phyloP scores from a whole-genome alignment of 2,888 invertebrate species.

The Dysmachus trigonus region DNA sequence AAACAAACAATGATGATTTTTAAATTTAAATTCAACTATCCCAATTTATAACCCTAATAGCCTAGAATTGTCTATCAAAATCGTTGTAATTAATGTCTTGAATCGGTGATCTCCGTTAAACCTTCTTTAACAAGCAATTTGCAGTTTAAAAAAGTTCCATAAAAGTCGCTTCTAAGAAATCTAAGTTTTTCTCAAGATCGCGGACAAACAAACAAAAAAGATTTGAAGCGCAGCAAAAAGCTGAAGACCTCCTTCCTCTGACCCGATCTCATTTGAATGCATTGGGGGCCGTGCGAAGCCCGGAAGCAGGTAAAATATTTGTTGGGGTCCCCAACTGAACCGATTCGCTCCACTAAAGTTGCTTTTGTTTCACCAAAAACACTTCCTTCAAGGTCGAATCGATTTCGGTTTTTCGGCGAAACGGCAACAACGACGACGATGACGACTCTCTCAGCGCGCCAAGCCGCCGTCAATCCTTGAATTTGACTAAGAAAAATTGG shows the following conservation, averaged over 20 bases:
- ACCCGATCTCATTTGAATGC: background rate
- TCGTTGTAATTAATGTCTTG: background rate
- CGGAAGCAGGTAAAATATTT: background rate
- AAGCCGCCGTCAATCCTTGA: background rate
- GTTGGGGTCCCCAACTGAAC: background rate
- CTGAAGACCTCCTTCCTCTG: background rate
- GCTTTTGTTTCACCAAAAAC: background rate
- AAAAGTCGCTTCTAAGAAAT: background rate
- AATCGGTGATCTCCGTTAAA: background rate
- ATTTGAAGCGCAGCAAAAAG: background rate
- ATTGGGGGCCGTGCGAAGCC: background rate
- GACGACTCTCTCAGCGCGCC: background rate
- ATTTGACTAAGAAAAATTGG: background rate
- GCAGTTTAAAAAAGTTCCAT: background rate
- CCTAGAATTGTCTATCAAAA: background rate
- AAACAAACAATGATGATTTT: background rate
- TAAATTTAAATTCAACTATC: background rate
- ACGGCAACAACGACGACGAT: too few species aligned
- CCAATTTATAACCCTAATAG: background rate
- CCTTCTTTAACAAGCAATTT: background rate
- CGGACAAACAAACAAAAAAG: background rate
- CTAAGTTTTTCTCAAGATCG: background rate
- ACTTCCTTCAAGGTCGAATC: background rate
- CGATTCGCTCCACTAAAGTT: background rate
- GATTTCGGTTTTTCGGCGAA: background rate